Evolutionary conservation across 2,113 vertebrate genomes (phyloP), one percentile per base, ranked within the genome.

Genomic region (Arvicanthis niloticus): DNA sequence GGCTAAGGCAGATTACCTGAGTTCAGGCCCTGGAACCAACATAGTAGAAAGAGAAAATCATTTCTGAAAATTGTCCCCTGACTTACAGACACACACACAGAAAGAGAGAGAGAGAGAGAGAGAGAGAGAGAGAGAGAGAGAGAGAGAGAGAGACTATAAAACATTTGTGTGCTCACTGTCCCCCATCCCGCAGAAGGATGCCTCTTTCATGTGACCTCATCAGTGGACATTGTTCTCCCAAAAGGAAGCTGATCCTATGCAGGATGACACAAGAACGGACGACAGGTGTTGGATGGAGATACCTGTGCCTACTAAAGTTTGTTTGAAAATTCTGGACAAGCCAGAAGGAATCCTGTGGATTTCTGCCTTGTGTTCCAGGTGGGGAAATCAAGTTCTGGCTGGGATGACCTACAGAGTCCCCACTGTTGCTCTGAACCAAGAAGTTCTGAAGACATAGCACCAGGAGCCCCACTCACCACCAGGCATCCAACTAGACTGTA

Each of bases 281-380:
- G 17, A 10, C 24, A 0, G 0, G 0, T 56, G 45, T 26, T 73
- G 19, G 29, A 2, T 29, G 72, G 68, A 11, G 42, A 48, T 1
- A 0, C 1, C 0, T 2, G 45, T 34, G n/a, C 7, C 56, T 3
- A 1, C 13, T 4, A 42, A 67, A 65, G 42, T 9, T 15, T 17
- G 72, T 86, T 53, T 24, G 26, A 24, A 48, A 29, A 86, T n/a
- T 29, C 0, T 12, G 15, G 42, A 86, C 17, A 11, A 60, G 37
- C 34, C 17, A 2, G 60, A 26, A 60, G 48, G 40, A 72, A 16
- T 42, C 3, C 0, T 17, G 1, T 3, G 1, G 65, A 19, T 40
- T 11, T 48, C 16, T 1, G 29, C 37, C 48, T 78, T 2, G 0
- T 68, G 82, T 86, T 87, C 91, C 37, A 31, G 45, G 48, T n/a